Percentiles rank a stretch among this genome's conserved stretches.
These are phyloP conservation scores for Apus apus DNA, from an alignment of 2,113 vertebrate species.

Conservation along the genomic window DNA sequence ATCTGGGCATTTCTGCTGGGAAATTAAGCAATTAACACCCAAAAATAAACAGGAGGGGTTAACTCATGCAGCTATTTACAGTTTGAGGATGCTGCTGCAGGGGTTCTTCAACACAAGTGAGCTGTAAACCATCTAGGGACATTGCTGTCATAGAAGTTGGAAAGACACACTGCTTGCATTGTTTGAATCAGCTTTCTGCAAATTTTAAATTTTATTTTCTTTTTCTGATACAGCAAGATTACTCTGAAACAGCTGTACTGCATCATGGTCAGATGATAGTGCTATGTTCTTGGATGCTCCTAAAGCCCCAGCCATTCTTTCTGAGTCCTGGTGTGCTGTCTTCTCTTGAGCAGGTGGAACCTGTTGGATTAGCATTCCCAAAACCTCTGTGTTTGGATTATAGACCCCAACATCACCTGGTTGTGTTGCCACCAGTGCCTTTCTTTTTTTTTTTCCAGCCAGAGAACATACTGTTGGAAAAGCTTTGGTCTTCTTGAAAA, in stretches of 20 bases:
- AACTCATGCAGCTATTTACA: not conserved
- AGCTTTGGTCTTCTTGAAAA: not conserved
- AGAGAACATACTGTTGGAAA: not conserved
- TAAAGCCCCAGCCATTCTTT: not conserved
- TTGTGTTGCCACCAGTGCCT: not conserved
- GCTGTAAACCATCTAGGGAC: not conserved
- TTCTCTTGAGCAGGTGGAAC: not conserved
- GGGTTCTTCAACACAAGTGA: not conserved
- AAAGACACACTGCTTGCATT: accelerated
- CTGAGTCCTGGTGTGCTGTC: accelerated
- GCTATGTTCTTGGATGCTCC: not conserved
- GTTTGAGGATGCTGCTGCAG: not conserved
- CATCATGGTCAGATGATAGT: not conserved
- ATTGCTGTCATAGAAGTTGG: not conserved
- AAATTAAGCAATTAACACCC: not conserved
- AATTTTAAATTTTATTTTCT: not conserved
- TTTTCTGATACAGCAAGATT: not conserved
- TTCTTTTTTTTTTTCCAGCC: not conserved
- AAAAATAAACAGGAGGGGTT: not conserved
- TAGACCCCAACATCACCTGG: not conserved
- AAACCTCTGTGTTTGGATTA: not conserved
- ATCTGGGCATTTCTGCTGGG: not conserved
- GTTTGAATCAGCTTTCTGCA: not conserved
- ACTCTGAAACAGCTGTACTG: not conserved
- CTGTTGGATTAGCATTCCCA: not conserved